Conservation (phyloP, 2,888 invertebrate species). For the Chrysina gloriosa region DNA sequence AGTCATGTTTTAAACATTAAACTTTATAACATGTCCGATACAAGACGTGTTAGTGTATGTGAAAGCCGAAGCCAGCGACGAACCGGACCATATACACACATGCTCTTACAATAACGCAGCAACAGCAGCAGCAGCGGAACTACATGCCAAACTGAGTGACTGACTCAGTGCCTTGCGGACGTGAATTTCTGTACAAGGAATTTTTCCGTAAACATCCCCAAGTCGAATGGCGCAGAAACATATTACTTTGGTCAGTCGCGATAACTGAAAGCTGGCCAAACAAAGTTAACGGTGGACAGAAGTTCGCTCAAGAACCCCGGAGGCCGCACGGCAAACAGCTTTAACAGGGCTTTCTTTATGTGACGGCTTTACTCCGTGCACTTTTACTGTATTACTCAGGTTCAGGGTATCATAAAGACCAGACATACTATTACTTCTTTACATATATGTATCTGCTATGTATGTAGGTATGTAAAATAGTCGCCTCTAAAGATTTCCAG, state of each 20-base stretch:
- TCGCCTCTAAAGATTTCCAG: neutral
- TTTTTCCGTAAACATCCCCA: slow-evolving; percentile 31
- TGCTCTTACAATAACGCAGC: neutral
- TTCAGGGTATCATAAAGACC: slow-evolving; percentile 35
- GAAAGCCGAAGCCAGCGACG: neutral
- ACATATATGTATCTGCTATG: neutral
- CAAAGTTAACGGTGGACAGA: slow-evolving; percentile 36
- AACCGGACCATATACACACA: neutral
- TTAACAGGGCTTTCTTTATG: slow-evolving; percentile 39
- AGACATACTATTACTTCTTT: slow-evolving; percentile 22
- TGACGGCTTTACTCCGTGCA: slow-evolving; percentile 34
- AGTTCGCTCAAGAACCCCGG: slow-evolving; percentile 20
- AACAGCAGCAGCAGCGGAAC: neutral
- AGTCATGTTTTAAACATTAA: slow-evolving; percentile 29
- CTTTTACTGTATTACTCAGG: slow-evolving; percentile 30
- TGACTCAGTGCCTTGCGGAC: slow-evolving; percentile 17
- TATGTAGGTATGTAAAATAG: slow-evolving; percentile 17
- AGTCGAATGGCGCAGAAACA: slow-evolving; percentile 22
- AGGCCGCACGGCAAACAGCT: slow-evolving; percentile 34
- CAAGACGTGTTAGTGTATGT: slow-evolving; percentile 14
- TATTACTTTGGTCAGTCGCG: slow-evolving; percentile 33
- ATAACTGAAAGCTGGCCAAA: slow-evolving; percentile 39
- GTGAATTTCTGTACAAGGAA: slow-evolving; percentile 17
- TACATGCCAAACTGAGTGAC: neutral
- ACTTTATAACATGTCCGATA: slow-evolving; percentile 23